Conservation (phyloP, 2,113 vertebrate genomes). For the Carollia perspicillata region DNA sequence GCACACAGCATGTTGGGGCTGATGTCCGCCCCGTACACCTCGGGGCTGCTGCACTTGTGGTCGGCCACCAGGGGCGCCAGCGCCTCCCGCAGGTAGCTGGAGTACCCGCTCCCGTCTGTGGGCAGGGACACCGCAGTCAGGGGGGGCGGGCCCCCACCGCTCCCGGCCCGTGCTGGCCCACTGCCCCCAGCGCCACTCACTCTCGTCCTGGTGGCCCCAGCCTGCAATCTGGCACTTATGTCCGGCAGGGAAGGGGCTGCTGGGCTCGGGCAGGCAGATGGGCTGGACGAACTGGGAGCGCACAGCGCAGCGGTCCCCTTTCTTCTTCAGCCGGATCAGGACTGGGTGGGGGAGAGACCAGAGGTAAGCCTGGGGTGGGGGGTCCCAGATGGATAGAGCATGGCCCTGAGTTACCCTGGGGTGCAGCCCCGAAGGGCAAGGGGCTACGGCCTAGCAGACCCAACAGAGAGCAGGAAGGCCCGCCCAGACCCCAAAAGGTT, state of each 20-base stretch:
- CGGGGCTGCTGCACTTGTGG: constrained; percentile 85
- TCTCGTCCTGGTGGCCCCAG: constrained; percentile 91
- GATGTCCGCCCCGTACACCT: constrained; percentile 90
- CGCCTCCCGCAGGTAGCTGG: constrained; percentile 85
- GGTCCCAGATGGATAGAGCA: accelerated
- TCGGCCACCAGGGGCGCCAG: constrained; percentile 86
- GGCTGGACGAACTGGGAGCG: constrained; percentile 91
- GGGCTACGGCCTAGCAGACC: background rate
- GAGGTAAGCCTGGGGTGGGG: background rate
- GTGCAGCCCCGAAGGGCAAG: background rate
- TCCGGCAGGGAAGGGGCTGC: constrained; percentile 80
- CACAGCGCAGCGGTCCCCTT: constrained; percentile 85
- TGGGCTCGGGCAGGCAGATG: constrained; percentile 90
- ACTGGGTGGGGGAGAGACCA: constrained; percentile 77
- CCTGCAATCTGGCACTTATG: constrained; percentile 91
- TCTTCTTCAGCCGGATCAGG: constrained; percentile 92
- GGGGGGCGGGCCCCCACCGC: accelerated
- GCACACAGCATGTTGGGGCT: constrained; percentile 94
- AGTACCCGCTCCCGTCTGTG: constrained; percentile 77
- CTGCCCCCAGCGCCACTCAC: constrained; percentile 79
- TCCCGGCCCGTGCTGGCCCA: accelerated
- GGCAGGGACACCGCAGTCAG: background rate
- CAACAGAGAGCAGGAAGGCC: background rate
- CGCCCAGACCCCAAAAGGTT: too few species aligned
- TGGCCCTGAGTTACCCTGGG: accelerated